Percentiles rank a stretch among this genome's conserved stretches.
These are phyloP conservation scores for Chloropsis hardwickii DNA, from an alignment of 2,113 vertebrate species.

Conservation along the genomic window DNA sequence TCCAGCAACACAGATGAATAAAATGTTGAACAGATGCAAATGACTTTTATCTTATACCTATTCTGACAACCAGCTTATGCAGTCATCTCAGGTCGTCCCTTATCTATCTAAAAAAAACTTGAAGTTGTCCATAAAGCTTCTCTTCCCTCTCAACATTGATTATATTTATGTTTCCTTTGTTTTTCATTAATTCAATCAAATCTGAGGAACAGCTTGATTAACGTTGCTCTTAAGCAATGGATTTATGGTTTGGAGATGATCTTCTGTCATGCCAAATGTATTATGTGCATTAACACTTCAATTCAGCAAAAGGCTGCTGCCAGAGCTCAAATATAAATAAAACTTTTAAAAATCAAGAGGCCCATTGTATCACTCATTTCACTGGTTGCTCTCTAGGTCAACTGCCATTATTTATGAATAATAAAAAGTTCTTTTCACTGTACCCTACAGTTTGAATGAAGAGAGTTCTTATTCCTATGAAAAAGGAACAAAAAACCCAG, in stretches of 20 bases:
- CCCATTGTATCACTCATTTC: background rate
- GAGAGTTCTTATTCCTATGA: background rate
- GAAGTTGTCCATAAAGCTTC: background rate
- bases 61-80: background rate
- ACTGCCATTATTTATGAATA: background rate
- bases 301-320: background rate
- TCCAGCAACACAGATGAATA: background rate
- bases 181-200: constrained; percentile 25
- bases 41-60: background rate
- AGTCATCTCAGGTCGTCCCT: background rate
- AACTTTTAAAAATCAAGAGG: background rate
- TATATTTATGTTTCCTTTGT: background rate
- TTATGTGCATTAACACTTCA: background rate
- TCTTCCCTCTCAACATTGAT: background rate
- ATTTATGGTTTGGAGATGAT: background rate
- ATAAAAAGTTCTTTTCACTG: background rate
- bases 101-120: background rate
- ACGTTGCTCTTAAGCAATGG: background rate
- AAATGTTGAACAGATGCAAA: background rate
- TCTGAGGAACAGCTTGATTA: background rate
- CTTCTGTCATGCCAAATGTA: background rate
- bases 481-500: background rate
- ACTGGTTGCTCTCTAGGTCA: background rate
- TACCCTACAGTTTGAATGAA: background rate
- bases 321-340: background rate